phyloP scores from a whole-genome alignment of 2,113 vertebrate species.

The Phalacrocorax brasilianus region DNA sequence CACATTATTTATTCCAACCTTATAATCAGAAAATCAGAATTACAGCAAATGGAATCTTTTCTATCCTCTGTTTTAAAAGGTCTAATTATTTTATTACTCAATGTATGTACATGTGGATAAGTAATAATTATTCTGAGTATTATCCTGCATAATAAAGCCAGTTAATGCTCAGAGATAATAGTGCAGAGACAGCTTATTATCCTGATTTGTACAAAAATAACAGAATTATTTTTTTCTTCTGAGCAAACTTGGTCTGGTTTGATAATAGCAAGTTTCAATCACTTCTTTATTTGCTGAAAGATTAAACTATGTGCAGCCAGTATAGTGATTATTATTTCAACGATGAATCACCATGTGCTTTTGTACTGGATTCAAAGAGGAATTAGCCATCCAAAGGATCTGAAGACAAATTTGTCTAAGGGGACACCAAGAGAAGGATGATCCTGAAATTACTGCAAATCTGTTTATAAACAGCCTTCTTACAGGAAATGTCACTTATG shows the following conservation, averaged over 20 bases:
- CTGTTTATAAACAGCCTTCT: neutral
- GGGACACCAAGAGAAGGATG: neutral
- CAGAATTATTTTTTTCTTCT: slow-evolving; percentile 45
- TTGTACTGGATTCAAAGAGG: neutral
- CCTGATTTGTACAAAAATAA: slow-evolving; percentile 55
- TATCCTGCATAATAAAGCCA: slow-evolving; percentile 40
- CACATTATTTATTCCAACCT: slow-evolving; percentile 29
- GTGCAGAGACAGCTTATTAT: slow-evolving; percentile 51
- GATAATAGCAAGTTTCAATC: slow-evolving; percentile 62
- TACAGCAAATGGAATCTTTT: slow-evolving; percentile 38
- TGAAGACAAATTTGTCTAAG: neutral
- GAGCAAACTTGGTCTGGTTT: slow-evolving; percentile 31
- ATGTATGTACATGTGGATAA: slow-evolving; percentile 53
- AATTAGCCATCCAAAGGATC: neutral
- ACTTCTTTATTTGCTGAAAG: slow-evolving; percentile 25
- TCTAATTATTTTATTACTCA: slow-evolving; percentile 70
- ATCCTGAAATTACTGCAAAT: neutral
- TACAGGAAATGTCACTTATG: neutral
- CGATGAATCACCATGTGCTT: neutral
- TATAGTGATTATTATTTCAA: neutral
- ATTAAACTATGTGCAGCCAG: neutral
- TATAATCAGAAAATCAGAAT: slow-evolving; percentile 42
- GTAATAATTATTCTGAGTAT: slow-evolving; percentile 59
- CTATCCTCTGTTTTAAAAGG: slow-evolving; percentile 28
- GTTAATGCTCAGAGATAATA: slow-evolving; percentile 51